Conservation (phyloP, 1,140 invertebrate genomes). For the Sycobia sp. region DNA sequence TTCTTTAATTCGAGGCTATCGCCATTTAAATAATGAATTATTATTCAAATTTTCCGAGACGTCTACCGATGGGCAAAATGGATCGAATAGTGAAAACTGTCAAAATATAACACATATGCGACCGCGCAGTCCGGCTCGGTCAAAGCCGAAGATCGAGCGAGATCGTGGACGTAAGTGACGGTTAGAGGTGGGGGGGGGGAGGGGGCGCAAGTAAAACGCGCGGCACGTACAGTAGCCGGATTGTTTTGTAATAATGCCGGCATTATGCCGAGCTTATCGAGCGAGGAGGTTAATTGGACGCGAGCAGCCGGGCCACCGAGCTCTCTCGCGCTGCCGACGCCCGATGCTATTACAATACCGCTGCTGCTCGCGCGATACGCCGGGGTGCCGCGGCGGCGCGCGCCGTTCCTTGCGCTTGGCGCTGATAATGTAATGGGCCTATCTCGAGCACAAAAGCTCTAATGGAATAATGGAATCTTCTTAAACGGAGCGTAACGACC, state of each 20-base stretch:
- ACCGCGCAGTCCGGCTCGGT: too few relatives aligned
- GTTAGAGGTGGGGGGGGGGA: background rate
- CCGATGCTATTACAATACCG: conserved; percentile 13
- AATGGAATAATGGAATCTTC: conserved; percentile 58
- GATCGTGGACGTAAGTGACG: background rate
- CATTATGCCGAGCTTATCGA: conserved; percentile 63
- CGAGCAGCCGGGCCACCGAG: conserved; percentile 54
- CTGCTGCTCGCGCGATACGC: conserved; percentile 13
- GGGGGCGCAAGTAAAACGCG: background rate
- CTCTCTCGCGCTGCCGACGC: conserved; percentile 6
- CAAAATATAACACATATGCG: too few relatives aligned
- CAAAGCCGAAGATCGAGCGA: too few relatives aligned
- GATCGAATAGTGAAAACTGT: too few relatives aligned
- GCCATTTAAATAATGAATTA: too few relatives aligned
- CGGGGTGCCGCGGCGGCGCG: background rate
- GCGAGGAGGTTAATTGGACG: conserved; percentile 60
- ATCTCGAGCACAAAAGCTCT: conserved; percentile 57
- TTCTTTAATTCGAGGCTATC: too few relatives aligned
- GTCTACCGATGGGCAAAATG: too few relatives aligned
- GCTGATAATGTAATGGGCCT: conserved; percentile 60
- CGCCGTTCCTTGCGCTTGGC: conserved; percentile 49
- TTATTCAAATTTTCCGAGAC: too few relatives aligned
- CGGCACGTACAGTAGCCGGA: conserved; percentile 48
- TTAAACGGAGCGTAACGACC: conserved; percentile 52
- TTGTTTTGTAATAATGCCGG: conserved; percentile 59